A percentile compares a stretch with the other conserved stretches of the same genome.
phyloP scores from a whole-genome alignment of 2,888 invertebrate species.

The Cataglyphis rosenhaueri region DNA sequence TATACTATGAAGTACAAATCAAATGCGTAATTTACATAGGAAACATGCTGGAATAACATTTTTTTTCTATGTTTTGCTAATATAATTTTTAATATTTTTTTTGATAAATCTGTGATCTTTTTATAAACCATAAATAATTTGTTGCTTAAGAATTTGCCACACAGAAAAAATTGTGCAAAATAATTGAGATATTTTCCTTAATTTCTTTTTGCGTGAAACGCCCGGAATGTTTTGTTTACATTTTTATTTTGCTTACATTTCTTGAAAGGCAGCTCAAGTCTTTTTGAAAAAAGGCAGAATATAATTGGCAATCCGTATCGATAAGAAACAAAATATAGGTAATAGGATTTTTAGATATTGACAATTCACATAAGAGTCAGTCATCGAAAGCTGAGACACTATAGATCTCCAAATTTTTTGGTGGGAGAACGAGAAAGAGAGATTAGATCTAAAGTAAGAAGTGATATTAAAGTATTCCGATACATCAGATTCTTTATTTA shows the following conservation, averaged over 20 bases:
- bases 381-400: neutral
- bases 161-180: neutral
- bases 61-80: neutral
- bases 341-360: neutral
- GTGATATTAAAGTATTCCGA: neutral
- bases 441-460: neutral
- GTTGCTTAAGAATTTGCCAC: neutral
- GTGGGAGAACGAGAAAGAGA: neutral
- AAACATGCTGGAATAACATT: neutral
- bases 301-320: neutral
- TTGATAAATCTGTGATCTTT: neutral
- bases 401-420: neutral
- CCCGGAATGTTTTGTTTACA: neutral
- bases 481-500: neutral
- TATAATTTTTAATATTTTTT: neutral
- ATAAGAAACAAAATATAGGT: neutral
- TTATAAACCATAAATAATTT: neutral
- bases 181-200: neutral
- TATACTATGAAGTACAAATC: neutral
- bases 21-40: neutral
- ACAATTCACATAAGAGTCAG: neutral
- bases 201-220: neutral
- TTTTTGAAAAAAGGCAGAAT: neutral
- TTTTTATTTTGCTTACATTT: neutral
- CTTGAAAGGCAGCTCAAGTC: neutral